These are phyloP conservation scores for Leptodactylus fallax DNA, from an alignment of 2,797 vertebrate species.

Conservation along the genomic window DNA sequence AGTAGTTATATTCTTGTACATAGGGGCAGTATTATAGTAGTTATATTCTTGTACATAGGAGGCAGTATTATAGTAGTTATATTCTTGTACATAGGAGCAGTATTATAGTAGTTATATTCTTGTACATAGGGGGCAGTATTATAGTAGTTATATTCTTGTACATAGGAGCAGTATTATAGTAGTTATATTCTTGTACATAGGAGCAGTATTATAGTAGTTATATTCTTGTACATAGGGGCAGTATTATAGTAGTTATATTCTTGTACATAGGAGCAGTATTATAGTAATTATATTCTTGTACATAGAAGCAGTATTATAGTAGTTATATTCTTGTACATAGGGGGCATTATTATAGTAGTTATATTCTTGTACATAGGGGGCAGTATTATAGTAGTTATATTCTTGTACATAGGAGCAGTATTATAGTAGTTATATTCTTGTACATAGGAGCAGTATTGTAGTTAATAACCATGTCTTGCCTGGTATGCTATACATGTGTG, in stretches of 20 bases:
- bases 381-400: not conserved
- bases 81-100: not conserved
- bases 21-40: not conserved
- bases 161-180: not conserved
- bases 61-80: slow-evolving; percentile 1
- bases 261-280: not conserved
- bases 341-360: not conserved
- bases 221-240: not conserved
- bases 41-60: not conserved
- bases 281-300: slow-evolving; percentile 6
- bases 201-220: too few relatives aligned
- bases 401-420: too few relatives aligned
- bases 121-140: not conserved
- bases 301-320: not conserved
- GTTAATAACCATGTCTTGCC: too few relatives aligned
- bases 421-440: too few relatives aligned
- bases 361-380: not conserved
- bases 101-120: too few relatives aligned
- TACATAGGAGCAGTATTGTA: too few relatives aligned
- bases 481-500: too few relatives aligned
- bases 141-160: slow-evolving; percentile 4
- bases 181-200: slow-evolving; percentile 3
- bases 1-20: slow-evolving; percentile 1
- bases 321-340: slow-evolving; percentile 4
- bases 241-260: not conserved